Percentiles rank a stretch among this genome's conserved stretches.
Conservation (phyloP, 2,888 invertebrate species). For the Holacanthella duospinosa region DNA sequence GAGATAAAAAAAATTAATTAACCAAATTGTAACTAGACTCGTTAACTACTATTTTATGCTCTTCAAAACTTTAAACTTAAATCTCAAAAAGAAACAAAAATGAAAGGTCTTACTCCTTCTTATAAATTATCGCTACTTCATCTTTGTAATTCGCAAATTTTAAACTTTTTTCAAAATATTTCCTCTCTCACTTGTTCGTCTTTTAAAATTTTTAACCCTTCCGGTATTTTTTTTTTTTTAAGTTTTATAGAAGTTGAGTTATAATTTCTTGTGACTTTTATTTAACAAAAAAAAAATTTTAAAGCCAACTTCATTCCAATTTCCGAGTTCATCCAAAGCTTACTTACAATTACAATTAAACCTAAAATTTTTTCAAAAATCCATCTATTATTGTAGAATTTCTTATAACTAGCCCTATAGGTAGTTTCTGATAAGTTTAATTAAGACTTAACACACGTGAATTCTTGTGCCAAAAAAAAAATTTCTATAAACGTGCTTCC, state of each 20-base stretch:
- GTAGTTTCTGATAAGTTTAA: too few relatives aligned
- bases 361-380: neutral
- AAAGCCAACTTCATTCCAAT: too few relatives aligned
- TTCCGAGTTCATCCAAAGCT: neutral
- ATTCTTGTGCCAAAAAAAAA: conserved; percentile 36
- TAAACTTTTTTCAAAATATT: too few relatives aligned
- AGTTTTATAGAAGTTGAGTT: too few relatives aligned
- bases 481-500: conserved; percentile 30
- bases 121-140: too few relatives aligned
- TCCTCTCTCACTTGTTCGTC: too few relatives aligned
- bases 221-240: too few relatives aligned
- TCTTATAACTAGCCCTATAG: neutral
- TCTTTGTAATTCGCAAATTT: too few relatives aligned
- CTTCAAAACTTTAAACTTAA: neutral
- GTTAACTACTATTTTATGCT: too few relatives aligned
- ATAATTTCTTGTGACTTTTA: too few relatives aligned
- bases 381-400: neutral
- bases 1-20: neutral
- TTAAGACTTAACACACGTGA: conserved; percentile 22
- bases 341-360: neutral
- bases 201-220: neutral
- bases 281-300: too few relatives aligned
- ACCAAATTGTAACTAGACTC: too few relatives aligned
- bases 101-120: neutral
- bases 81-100: neutral